These are phyloP conservation scores for Thamnaconus septentrionalis DNA, from an alignment of 2,113 vertebrate genomes.

Conservation along the genomic window DNA sequence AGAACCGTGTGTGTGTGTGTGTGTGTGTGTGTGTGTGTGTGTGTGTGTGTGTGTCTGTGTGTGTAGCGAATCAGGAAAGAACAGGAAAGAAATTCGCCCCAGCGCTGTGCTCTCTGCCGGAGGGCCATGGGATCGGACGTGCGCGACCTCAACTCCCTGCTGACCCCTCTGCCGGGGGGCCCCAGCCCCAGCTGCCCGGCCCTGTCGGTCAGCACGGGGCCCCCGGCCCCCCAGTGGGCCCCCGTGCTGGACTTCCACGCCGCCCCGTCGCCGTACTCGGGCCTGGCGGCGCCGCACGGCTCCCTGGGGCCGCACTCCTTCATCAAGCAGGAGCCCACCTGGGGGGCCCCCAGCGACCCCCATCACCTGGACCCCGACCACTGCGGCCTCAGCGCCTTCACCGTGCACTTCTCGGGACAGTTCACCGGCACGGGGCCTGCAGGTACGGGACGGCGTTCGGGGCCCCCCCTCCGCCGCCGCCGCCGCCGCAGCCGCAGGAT, in stretches of 20 bases:
- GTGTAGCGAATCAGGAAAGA: too few relatives aligned
- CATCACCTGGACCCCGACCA: constrained; percentile 90
- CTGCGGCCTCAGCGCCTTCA: constrained; percentile 93
- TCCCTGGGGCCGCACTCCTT: constrained; percentile 90
- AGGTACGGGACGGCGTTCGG: constrained; percentile 91
- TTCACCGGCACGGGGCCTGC: constrained; percentile 94
- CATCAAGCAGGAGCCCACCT: constrained; percentile 97
- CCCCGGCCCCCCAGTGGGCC: constrained; percentile 91
- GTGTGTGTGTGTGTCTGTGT: too few relatives aligned
- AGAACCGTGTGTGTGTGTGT: background rate
- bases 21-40: too few relatives aligned
- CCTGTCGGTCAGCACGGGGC: constrained; percentile 87
- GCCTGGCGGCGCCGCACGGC: constrained; percentile 83
- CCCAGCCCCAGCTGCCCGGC: constrained; percentile 82
- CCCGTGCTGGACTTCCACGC: constrained; percentile 94
- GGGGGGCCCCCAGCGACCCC: constrained; percentile 86
- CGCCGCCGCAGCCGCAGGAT: too few relatives aligned
- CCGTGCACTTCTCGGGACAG: constrained; percentile 96
- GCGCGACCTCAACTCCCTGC: constrained; percentile 89
- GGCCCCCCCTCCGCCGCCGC: constrained; percentile 41
- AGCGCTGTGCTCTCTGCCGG: constrained; percentile 2
- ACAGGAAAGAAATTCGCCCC: too few relatives aligned
- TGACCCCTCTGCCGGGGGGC: constrained; percentile 82
- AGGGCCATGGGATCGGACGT: constrained; percentile 88
- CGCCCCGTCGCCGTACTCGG: constrained; percentile 84